Conservation (phyloP, 23 tunicate species). For the Ciona savignyi region DNA sequence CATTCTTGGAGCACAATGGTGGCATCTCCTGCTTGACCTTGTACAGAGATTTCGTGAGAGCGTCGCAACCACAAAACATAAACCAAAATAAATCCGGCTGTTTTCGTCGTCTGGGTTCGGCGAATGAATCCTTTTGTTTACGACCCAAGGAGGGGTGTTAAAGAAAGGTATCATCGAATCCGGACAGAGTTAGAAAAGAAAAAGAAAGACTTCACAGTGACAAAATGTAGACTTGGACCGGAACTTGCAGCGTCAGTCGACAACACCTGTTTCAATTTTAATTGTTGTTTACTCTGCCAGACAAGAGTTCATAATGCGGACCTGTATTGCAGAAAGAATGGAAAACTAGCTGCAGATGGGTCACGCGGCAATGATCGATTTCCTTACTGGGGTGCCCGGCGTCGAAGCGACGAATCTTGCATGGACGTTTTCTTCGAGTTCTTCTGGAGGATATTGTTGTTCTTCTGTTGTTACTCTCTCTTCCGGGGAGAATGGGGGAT, state of each 20-base stretch:
- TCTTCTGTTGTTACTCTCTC: not conserved
- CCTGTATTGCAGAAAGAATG: too few species aligned
- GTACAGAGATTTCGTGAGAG: not conserved
- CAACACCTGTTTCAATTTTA: too few species aligned
- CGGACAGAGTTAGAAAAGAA: not conserved
- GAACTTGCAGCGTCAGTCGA: too few species aligned
- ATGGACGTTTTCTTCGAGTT: not conserved
- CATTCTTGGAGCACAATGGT: too few species aligned
- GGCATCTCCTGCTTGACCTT: too few species aligned
- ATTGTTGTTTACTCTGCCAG: too few species aligned
- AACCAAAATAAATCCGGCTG: not conserved
- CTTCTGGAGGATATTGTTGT: not conserved
- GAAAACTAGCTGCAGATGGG: too few species aligned
- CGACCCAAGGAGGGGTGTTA: too few species aligned
- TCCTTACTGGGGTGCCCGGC: not conserved
- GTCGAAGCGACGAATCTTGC: not conserved
- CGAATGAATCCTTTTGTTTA: too few species aligned
- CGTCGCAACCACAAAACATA: not conserved
- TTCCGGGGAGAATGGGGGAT: not conserved
- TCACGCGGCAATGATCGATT: not conserved
- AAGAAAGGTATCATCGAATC: too few species aligned
- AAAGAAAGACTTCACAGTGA: not conserved
- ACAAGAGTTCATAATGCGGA: too few species aligned
- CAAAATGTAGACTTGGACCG: not conserved
- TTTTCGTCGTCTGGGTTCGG: not conserved